phyloP scores from a whole-genome alignment of 2,888 invertebrate genomes.

The Cyrtodaria siliqua region DNA sequence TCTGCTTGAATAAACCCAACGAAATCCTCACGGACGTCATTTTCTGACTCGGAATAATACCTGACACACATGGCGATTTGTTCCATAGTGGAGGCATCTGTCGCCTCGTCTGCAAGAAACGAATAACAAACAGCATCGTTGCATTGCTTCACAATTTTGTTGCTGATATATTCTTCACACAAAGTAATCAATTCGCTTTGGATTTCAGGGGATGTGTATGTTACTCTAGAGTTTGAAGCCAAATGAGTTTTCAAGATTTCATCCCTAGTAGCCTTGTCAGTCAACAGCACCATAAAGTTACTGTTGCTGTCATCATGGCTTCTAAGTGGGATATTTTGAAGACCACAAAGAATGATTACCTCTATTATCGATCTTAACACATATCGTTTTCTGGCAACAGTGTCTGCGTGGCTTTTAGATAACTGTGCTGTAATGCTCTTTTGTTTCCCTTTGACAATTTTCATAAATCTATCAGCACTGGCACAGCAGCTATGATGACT shows the following conservation, averaged over 20 bases:
- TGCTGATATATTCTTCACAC: constrained; percentile 31
- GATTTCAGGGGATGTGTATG: constrained; percentile 56
- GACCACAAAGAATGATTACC: constrained; percentile 54
- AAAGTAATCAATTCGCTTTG: constrained; percentile 55
- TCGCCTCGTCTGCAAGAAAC: constrained; percentile 59
- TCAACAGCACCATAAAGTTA: constrained; percentile 53
- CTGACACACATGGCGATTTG: constrained; percentile 48
- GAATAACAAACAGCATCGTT: constrained; percentile 36
- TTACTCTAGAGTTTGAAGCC: constrained; percentile 10
- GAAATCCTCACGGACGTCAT: constrained; percentile 36
- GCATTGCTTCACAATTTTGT: constrained; percentile 28
- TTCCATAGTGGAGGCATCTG: constrained; percentile 49
- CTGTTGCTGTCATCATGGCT: constrained; percentile 43
- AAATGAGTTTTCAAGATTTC: constrained; percentile 38
- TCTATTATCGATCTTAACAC: constrained; percentile 45
- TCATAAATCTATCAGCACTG: constrained; percentile 30
- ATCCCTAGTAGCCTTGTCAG: constrained; percentile 33
- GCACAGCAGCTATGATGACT: constrained; percentile 16
- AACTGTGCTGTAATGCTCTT: constrained; percentile 8
- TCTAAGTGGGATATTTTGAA: constrained; percentile 53
- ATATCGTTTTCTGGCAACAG: constrained; percentile 40
- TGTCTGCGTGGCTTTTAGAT: constrained; percentile 14
- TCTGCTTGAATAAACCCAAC: constrained; percentile 28
- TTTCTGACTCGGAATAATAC: constrained; percentile 25
- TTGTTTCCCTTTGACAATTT: constrained; percentile 12